phyloP scores from a whole-genome alignment of 30 jellyfish, hydroid and myxozoan species.

The Hydractinia symbiolongicarpus region DNA sequence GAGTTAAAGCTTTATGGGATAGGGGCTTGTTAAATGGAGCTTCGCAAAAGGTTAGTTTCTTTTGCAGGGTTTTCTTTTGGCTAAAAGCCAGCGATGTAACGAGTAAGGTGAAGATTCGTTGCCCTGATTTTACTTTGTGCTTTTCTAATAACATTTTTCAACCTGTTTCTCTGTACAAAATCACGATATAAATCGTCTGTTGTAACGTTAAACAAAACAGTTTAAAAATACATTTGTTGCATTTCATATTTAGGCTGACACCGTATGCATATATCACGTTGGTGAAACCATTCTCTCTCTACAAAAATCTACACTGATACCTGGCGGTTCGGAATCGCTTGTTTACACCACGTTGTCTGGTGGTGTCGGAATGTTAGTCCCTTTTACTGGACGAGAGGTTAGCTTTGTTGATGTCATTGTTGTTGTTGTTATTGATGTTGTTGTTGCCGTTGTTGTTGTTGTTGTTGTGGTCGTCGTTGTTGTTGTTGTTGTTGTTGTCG shows the following conservation, averaged over 20 bases:
- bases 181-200: too few relatives aligned
- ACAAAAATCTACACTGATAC: slow-evolving; percentile 86
- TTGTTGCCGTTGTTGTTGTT: neutral
- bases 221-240: neutral
- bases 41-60: slow-evolving; percentile 76
- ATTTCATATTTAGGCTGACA: slow-evolving; percentile 49
- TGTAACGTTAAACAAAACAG: too few relatives aligned
- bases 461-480: neutral
- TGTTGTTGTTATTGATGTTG: neutral
- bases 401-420: neutral
- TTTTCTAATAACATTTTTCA: neutral
- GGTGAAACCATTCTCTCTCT: slow-evolving; percentile 84
- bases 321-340: slow-evolving; percentile 95
- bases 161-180: too few relatives aligned
- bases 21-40: slow-evolving; percentile 97
- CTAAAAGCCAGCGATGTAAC: neutral
- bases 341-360: slow-evolving; percentile 96
- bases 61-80: neutral
- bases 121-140: neutral
- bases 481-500: neutral
- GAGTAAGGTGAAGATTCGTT: neutral
- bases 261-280: slow-evolving; percentile 50
- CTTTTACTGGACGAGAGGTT: slow-evolving; percentile 96
- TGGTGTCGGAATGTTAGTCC: slow-evolving; percentile 92
- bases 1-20: slow-evolving; percentile 98